Evolutionary conservation across 1,140 invertebrate species (phyloP).

Genomic region (Trinorchestia longiramus): DNA sequence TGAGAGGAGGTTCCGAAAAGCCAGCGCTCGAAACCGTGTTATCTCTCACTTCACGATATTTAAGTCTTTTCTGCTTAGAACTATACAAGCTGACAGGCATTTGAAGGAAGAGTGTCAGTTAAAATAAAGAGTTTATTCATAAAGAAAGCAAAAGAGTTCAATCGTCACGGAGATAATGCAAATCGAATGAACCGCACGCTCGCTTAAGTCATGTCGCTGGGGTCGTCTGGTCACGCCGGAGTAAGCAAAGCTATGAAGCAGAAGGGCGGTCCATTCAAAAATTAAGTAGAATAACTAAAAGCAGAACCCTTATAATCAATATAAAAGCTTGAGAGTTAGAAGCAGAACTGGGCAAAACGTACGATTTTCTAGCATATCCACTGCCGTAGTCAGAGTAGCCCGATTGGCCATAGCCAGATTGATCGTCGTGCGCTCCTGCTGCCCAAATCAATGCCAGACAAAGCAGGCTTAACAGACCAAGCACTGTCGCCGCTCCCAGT

Average conservation of each 20-base stretch:
- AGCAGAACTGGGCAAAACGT: constrained; percentile 60
- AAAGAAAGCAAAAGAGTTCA: not conserved
- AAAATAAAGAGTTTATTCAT: not conserved
- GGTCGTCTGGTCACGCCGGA: constrained; percentile 21
- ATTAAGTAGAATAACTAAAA: constrained; percentile 55
- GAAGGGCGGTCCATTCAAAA: constrained; percentile 58
- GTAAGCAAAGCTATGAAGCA: not conserved
- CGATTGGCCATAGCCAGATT: constrained; percentile 61
- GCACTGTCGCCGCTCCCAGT: not conserved
- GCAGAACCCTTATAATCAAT: constrained; percentile 55
- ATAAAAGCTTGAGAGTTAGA: constrained; percentile 2
- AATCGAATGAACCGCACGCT: constrained; percentile 50
- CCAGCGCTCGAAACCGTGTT: constrained; percentile 12
- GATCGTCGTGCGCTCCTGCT: constrained; percentile 57
- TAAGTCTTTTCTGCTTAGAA: constrained; percentile 27
- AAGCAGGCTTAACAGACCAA: constrained; percentile 36
- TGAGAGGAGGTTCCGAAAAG: constrained; percentile 58
- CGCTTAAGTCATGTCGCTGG: not conserved
- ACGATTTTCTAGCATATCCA: constrained; percentile 64
- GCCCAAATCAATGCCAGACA: constrained; percentile 24
- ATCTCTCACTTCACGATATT: not conserved
- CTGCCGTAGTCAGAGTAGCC: constrained; percentile 62
- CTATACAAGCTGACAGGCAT: constrained; percentile 23
- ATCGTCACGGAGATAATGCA: constrained; percentile 17
- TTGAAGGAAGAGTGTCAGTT: not conserved